Evolutionary conservation across 2,113 vertebrate species (phyloP), one percentile per base, ranked within the genome.

Genomic region (Scolopax mira): DNA sequence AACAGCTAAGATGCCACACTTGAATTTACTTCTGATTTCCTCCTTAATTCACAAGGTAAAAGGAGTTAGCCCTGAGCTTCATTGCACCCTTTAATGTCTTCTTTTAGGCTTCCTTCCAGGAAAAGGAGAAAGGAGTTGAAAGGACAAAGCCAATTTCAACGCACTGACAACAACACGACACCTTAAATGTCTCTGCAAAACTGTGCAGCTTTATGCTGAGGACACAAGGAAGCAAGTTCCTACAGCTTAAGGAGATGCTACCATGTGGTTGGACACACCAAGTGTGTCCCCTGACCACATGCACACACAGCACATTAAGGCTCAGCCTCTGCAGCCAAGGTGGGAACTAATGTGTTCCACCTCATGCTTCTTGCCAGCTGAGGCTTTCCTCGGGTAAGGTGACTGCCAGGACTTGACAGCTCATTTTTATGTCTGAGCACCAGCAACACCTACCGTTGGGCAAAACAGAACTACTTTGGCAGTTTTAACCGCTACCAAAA

Each of bases 251-350:
- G 58, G 55, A 89, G 35, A 8, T 85, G 39, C 46, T 58, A 51
- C 51, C 16, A 2, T 0, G 7, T 8, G 3, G 0, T 33, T 6
- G 28, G 46, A 48, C 46, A 48, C 46, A 22, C 4, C 23, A 80
- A 15, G 15, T 18, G 37, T 13, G 39, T 39, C 30, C 65, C 58
- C 27, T 2, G 4, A 41, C 19, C 25, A 7, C 0, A 2, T 54
- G 51, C 55, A 71, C 3, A 2, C 22, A 6, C 0, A 2, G 73
- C 44, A 49, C 1, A 0, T 2, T 2, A 16, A 83, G 71, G 19
- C 49, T 72, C 4, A 0, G 52, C 21, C 44, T 82, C 41, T 13
- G 37, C 19, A 58, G 58, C 37, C 6, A 11, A 58, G n/a, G 6
- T 21, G 51, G 12, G n/a, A 82, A n/a, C 24, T 10, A 18, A 13